These are phyloP conservation scores for Belonocnema kinseyi DNA, from an alignment of 1,140 invertebrate genomes.

Conservation along the genomic window DNA sequence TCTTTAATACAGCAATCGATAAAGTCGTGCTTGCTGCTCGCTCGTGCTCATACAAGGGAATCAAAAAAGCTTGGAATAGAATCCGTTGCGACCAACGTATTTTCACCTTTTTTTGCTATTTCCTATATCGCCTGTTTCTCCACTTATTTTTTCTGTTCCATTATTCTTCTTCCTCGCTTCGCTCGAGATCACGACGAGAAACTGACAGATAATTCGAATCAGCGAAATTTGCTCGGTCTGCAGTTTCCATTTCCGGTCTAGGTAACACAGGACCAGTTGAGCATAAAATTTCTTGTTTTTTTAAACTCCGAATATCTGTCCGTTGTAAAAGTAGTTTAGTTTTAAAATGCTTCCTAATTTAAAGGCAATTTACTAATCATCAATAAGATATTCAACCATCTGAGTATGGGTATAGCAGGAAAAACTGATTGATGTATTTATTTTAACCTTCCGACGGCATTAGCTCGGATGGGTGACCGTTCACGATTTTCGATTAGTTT, in stretches of 20 bases:
- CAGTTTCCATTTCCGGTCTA: neutral
- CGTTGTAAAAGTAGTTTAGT: too few species aligned
- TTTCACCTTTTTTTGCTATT: neutral
- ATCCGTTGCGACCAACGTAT: conserved; percentile 53
- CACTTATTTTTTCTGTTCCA: conserved; percentile 24
- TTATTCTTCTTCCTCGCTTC: conserved; percentile 29
- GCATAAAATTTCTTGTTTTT: too few species aligned
- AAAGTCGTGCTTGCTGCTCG: conserved; percentile 53
- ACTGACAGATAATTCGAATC: conserved; percentile 13
- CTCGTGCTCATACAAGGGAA: conserved; percentile 52
- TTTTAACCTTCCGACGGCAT: too few species aligned
- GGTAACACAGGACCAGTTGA: neutral
- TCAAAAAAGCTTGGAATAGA: conserved; percentile 59
- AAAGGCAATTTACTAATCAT: too few species aligned
- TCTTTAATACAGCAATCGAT: conserved; percentile 70
- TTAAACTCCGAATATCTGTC: too few species aligned
- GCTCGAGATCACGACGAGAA: conserved; percentile 43
- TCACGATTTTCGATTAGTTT: too few species aligned
- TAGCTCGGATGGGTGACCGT: too few species aligned
- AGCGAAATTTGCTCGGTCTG: neutral
- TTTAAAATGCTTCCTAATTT: too few species aligned
- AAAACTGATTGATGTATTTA: too few species aligned
- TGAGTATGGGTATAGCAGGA: too few species aligned
- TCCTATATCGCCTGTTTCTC: neutral
- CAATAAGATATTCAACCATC: too few species aligned